These are phyloP conservation scores for Caenorhabditis uteleia DNA, from an alignment of 2,888 invertebrate genomes.

Conservation along the genomic window DNA sequence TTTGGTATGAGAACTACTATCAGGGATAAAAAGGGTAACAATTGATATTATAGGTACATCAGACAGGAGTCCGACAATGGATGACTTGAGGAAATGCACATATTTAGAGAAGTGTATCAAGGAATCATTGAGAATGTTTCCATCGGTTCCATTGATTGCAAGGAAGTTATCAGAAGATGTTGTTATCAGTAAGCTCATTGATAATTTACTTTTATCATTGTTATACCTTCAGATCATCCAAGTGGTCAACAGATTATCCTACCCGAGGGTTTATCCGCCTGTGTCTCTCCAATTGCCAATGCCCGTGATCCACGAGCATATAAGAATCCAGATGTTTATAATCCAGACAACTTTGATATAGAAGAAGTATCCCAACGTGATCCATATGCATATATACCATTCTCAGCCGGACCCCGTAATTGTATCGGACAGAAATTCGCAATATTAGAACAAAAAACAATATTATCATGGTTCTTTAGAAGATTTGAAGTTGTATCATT, in stretches of 20 bases:
- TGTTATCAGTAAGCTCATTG: conserved; percentile 44
- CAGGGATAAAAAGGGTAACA: too few species aligned
- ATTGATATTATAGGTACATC: conserved; percentile 6
- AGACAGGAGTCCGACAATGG: conserved; percentile 65
- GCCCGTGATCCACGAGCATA: conserved; percentile 68
- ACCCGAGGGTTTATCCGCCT: conserved; percentile 67
- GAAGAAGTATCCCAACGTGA: conserved; percentile 64
- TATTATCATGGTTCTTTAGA: conserved; percentile 45
- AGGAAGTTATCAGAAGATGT: conserved; percentile 45
- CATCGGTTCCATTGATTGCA: conserved; percentile 50
- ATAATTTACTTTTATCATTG: conserved; percentile 2
- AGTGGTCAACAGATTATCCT: conserved; percentile 38
- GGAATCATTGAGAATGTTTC: conserved; percentile 54
- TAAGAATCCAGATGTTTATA: conserved; percentile 70
- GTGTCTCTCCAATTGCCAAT: conserved; percentile 60
- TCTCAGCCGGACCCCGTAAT: conserved; percentile 65
- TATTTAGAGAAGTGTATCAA: conserved; percentile 68
- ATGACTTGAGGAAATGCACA: conserved; percentile 59
- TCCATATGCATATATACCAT: conserved; percentile 64
- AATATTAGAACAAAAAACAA: conserved; percentile 71
- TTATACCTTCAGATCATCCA: conserved; percentile 26
- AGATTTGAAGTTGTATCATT: conserved; percentile 24
- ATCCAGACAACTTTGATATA: conserved; percentile 71
- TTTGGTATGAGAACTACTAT: conserved; percentile 27
- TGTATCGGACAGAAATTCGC: conserved; percentile 71